Evolutionary conservation across 1,140 invertebrate genomes (phyloP).

Genomic region (Drosophila jambulina): DNA sequence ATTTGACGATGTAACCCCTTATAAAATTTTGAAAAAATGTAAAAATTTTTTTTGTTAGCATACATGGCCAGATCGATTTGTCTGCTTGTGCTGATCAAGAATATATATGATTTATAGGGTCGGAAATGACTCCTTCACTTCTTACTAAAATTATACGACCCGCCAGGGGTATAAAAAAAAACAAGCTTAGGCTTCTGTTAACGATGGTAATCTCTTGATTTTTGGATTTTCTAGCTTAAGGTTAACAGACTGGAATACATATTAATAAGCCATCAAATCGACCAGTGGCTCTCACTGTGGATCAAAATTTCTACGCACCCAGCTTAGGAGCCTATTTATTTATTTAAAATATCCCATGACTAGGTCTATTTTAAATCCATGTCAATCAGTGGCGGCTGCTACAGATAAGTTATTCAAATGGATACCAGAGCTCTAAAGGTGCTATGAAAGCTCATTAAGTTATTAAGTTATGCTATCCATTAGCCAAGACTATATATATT

Average conservation of each 20-base stretch:
- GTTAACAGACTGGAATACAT: not conserved
- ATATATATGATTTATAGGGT: too few species aligned
- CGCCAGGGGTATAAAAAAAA: too few species aligned
- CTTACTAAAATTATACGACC: too few species aligned
- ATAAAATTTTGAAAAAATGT: too few species aligned
- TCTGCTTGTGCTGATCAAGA: too few species aligned
- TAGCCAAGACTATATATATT: not conserved
- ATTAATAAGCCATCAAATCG: not conserved
- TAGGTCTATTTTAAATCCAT: not conserved
- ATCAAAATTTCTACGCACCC: constrained; percentile 1
- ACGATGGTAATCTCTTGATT: not conserved
- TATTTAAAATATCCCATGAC: not conserved
- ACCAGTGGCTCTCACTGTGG: not conserved
- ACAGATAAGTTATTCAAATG: constrained; percentile 1
- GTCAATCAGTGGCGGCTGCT: not conserved
- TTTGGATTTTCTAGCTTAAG: too few species aligned
- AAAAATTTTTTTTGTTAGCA: too few species aligned
- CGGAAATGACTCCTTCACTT: too few species aligned
- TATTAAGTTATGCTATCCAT: not conserved
- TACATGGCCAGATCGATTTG: too few species aligned
- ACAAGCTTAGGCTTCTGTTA: not conserved
- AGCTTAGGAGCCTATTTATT: not conserved
- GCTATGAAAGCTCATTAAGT: constrained; percentile 1
- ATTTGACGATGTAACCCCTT: too few species aligned
- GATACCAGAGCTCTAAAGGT: too few species aligned